Conservation (phyloP, 2,888 invertebrate species). For the Xestoiulus laeticollis region DNA sequence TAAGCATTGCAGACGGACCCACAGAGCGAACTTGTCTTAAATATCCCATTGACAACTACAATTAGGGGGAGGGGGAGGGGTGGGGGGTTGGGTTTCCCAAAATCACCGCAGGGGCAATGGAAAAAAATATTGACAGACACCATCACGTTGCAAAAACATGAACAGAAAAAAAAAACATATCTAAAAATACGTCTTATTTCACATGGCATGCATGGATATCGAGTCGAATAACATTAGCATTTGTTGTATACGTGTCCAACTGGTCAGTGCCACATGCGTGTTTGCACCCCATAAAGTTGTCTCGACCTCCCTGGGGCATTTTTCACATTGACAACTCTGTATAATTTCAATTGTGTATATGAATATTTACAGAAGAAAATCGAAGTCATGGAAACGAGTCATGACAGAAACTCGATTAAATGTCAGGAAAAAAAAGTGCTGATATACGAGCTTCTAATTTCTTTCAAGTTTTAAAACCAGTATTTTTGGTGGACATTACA, state of each 20-base stretch:
- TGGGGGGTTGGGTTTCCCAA: too few species aligned
- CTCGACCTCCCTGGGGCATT: not conserved
- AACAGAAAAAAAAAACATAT: not conserved
- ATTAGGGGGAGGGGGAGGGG: too few species aligned
- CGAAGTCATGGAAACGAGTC: not conserved
- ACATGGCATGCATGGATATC: not conserved
- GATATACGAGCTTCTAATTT: too few species aligned
- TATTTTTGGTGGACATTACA: too few species aligned
- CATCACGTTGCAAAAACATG: not conserved
- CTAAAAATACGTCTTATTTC: conserved; percentile 26
- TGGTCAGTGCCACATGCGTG: not conserved
- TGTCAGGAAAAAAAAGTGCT: not conserved
- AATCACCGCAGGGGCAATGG: conserved; percentile 2
- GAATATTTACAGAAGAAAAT: not conserved
- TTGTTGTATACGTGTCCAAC: conserved; percentile 26
- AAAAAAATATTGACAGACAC: not conserved
- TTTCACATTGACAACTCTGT: not conserved
- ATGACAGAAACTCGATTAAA: not conserved
- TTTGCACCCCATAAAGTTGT: not conserved
- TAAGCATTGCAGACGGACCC: conserved; percentile 10
- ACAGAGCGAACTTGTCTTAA: conserved; percentile 10
- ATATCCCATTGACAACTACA: conserved; percentile 8
- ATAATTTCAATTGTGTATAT: not conserved
- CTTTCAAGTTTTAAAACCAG: too few species aligned
- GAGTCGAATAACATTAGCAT: not conserved